These are phyloP conservation scores for Siphlonurus alternatus DNA, from an alignment of 2,888 invertebrate species.

Conservation along the genomic window DNA sequence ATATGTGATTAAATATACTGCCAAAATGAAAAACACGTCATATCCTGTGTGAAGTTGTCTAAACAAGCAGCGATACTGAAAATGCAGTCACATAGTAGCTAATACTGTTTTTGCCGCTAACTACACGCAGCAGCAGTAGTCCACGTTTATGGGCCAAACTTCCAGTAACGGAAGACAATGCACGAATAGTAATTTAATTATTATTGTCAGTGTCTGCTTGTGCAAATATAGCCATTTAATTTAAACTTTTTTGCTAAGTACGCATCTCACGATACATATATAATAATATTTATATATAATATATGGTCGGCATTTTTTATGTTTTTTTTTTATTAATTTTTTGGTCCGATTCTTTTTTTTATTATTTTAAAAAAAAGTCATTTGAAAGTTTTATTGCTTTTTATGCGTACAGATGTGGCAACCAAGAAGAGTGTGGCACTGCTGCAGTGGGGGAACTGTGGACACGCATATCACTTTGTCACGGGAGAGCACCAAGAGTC, in stretches of 20 bases:
- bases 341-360: not conserved
- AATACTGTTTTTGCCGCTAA: not conserved
- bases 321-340: not conserved
- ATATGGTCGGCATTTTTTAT: not conserved
- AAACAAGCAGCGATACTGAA: not conserved
- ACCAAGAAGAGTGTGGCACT: not conserved
- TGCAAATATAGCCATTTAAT: not conserved
- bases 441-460: not conserved
- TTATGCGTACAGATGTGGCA: not conserved
- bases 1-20: no score
- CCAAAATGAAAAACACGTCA: no score
- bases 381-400: not conserved
- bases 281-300: not conserved
- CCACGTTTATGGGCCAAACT: no score
- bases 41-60: no score
- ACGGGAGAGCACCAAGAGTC: not conserved
- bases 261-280: not conserved
- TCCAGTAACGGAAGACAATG: not conserved
- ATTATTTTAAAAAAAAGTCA: not conserved
- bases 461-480: not conserved
- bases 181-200: not conserved
- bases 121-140: no score
- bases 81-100: not conserved
- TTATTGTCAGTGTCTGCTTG: slow-evolving; percentile 3
- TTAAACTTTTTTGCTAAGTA: not conserved